These are phyloP conservation scores for Umimayanthus chanpuru DNA, from an alignment of 92 coral and sea anemone species.

Conservation along the genomic window DNA sequence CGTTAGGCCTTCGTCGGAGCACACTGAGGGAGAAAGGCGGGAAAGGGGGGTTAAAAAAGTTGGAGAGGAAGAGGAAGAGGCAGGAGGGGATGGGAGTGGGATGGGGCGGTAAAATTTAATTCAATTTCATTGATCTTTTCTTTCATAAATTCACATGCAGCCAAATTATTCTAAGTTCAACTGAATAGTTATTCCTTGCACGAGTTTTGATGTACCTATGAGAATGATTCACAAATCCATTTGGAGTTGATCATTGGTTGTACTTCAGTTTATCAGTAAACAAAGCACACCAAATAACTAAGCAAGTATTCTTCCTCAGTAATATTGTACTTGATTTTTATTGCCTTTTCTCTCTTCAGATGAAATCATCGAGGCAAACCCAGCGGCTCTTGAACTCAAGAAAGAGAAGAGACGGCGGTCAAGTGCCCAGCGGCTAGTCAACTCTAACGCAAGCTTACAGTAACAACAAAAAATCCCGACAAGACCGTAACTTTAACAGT, in stretches of 20 bases:
- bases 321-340: neutral
- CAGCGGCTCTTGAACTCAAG: conserved; percentile 63
- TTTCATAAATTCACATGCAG: too few species aligned
- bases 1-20: too few species aligned
- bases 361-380: conserved; percentile 82
- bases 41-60: neutral
- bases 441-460: conserved; percentile 41
- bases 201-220: too few species aligned
- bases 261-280: too few species aligned
- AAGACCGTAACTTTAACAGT: neutral
- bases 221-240: too few species aligned
- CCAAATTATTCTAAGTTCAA: too few species aligned
- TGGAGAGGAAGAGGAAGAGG: neutral
- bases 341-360: conserved; percentile 45
- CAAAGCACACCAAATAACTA: too few species aligned
- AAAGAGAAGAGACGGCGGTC: conserved; percentile 76
- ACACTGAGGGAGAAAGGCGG: neutral
- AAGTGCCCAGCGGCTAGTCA: conserved; percentile 88
- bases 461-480: neutral
- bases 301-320: neutral
- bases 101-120: too few species aligned
- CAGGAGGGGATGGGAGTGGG: neutral
- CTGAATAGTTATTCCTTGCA: too few species aligned
- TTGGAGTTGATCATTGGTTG: too few species aligned
- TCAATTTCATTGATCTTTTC: too few species aligned